These are phyloP conservation scores for Mus caroli DNA, from an alignment of 2,797 vertebrate species.

Conservation along the genomic window DNA sequence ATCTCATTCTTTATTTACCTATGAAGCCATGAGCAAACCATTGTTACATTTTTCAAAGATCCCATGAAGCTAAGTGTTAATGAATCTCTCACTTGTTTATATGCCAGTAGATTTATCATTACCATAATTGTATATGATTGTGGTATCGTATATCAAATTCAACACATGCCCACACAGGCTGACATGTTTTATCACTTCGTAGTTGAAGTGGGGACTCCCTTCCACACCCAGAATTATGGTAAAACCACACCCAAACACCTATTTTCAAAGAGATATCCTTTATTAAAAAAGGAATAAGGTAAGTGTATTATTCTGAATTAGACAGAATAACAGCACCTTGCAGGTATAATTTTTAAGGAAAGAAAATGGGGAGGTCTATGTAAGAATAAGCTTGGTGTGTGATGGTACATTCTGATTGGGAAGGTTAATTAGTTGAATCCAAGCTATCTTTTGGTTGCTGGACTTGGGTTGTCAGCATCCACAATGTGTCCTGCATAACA, in stretches of 20 bases:
- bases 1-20: background rate
- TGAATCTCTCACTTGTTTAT: background rate
- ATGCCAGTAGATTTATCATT: background rate
- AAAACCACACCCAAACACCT: background rate
- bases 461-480: background rate
- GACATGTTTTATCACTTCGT: background rate
- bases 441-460: background rate
- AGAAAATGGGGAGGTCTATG: background rate
- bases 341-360: background rate
- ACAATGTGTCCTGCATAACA: background rate
- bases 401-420: background rate
- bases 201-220: background rate
- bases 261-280: background rate
- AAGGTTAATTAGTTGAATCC: background rate
- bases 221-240: background rate
- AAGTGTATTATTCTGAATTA: background rate
- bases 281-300: background rate
- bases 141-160: background rate
- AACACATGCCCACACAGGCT: background rate
- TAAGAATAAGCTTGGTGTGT: background rate
- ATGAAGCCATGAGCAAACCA: background rate
- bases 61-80: background rate
- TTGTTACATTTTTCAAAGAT: background rate
- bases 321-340: background rate
- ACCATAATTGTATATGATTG: background rate